A percentile compares a stretch with the other conserved stretches of the same genome.
Evolutionary conservation across 1,140 invertebrate species (phyloP).

Genomic region (Zaprionus tsacasi): DNA sequence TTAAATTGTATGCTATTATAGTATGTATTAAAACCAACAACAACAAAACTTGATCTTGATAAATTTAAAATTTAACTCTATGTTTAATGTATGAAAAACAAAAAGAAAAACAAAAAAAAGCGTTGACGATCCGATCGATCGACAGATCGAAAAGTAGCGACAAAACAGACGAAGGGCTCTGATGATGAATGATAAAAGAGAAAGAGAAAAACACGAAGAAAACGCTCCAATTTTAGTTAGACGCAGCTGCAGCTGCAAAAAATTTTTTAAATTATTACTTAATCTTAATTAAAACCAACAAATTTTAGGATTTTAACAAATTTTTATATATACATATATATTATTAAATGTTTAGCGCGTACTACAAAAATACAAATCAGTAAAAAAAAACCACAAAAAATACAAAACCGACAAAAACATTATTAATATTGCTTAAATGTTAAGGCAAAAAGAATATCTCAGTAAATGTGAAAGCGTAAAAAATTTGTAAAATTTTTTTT

Average conservation of each 20-base stretch:
- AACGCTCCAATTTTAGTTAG: constrained; percentile 80
- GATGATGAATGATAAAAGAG: constrained; percentile 8
- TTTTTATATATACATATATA: constrained; percentile 78
- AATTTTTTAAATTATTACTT: constrained; percentile 82
- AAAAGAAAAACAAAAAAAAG: neutral
- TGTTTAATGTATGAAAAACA: constrained; percentile 29
- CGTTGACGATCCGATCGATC: constrained; percentile 15
- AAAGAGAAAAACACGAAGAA: constrained; percentile 5
- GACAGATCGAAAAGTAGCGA: neutral
- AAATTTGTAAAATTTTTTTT: constrained; percentile 82
- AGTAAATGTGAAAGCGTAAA: constrained; percentile 83
- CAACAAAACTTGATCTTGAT: constrained; percentile 73
- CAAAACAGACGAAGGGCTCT: neutral
- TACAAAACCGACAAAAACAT: constrained; percentile 36
- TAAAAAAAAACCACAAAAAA: constrained; percentile 40
- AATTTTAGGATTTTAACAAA: constrained; percentile 83
- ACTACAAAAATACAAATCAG: constrained; percentile 53
- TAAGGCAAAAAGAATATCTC: constrained; percentile 77
- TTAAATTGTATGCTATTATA: constrained; percentile 70
- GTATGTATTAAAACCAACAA: constrained; percentile 52
- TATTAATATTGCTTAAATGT: constrained; percentile 61
- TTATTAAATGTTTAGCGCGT: constrained; percentile 80
- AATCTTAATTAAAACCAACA: constrained; percentile 83
- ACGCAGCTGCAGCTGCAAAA: constrained; percentile 74
- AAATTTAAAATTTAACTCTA: constrained; percentile 76